Conservation (phyloP, 1,140 invertebrate genomes). For the Drosophila teissieri region DNA sequence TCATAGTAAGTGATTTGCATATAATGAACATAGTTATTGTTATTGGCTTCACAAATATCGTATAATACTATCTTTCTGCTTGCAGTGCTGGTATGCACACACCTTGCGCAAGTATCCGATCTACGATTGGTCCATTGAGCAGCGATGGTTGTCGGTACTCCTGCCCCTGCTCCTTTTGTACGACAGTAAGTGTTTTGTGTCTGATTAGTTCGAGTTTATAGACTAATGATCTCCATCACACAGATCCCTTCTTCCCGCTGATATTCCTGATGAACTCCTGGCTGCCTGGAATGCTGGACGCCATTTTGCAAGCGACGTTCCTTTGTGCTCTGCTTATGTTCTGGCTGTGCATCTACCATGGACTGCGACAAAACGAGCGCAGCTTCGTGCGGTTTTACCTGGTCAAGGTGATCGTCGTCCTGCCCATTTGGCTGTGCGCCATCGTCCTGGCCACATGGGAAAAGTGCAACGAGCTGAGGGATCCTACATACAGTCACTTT, state of each 20-base stretch:
- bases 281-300: constrained; percentile 95
- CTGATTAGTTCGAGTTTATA: background rate
- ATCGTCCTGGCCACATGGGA: constrained; percentile 95
- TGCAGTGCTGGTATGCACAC: constrained; percentile 96
- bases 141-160: constrained; percentile 97
- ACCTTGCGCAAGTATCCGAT: constrained; percentile 94
- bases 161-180: constrained; percentile 95
- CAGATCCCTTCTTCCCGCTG: constrained; percentile 97
- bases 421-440: constrained; percentile 94
- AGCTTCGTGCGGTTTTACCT: constrained; percentile 94
- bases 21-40: background rate
- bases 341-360: constrained; percentile 95
- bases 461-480: constrained; percentile 93
- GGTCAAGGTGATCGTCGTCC: constrained; percentile 95
- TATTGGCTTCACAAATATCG: background rate
- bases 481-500: constrained; percentile 97
- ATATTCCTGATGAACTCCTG: constrained; percentile 95
- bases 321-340: constrained; percentile 94
- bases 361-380: constrained; percentile 96
- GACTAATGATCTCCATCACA: background rate
- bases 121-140: constrained; percentile 98
- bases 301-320: constrained; percentile 95
- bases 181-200: constrained; percentile 90
- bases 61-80: background rate
- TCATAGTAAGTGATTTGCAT: constrained; percentile 90